Conservation (phyloP, 2,797 vertebrate genomes). For the Catamblyrhynchus diadema region DNA sequence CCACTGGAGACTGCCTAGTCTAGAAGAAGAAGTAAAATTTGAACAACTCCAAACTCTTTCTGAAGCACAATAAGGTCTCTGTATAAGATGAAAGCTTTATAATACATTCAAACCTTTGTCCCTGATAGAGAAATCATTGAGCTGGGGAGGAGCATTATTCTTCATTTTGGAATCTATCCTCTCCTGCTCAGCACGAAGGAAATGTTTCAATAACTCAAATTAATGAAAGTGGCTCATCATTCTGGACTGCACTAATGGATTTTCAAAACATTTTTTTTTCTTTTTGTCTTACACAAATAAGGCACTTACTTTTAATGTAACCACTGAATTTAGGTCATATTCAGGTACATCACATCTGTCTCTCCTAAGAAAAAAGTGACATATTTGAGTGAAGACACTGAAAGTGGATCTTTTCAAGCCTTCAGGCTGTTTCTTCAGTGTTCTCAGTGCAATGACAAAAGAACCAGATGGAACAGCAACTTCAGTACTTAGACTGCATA, state of each 20-base stretch:
- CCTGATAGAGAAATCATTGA: neutral
- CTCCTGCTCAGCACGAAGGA: neutral
- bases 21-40: neutral
- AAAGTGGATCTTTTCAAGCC: neutral
- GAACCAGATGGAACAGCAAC: neutral
- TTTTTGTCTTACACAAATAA: neutral
- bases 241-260: neutral
- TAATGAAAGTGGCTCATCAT: neutral
- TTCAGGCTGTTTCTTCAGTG: neutral
- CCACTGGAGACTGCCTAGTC: neutral
- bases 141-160: neutral
- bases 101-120: neutral
- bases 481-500: neutral
- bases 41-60: neutral
- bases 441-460: neutral
- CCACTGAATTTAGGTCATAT: neutral
- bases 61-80: neutral
- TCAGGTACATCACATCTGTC: fast-evolving
- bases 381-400: neutral
- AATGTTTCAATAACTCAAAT: neutral
- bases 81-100: neutral
- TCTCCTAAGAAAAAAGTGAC: neutral
- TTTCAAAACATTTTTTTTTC: neutral
- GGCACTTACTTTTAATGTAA: neutral
- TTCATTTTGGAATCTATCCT: neutral